These are phyloP conservation scores for Drosophila putrida DNA, from an alignment of 2,888 invertebrate genomes.

Conservation along the genomic window DNA sequence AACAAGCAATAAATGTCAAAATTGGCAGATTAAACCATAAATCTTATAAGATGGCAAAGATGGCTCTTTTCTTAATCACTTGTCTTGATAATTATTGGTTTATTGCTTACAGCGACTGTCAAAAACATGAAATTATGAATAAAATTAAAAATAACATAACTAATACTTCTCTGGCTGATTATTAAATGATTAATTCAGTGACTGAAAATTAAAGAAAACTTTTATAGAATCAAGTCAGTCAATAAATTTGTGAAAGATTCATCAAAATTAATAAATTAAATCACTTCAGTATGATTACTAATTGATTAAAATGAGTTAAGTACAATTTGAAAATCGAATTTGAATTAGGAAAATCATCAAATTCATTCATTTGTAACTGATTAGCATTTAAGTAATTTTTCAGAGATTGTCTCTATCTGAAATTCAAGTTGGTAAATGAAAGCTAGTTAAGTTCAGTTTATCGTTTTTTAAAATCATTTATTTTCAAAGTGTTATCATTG, in stretches of 20 bases:
- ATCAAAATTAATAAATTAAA: too few species aligned
- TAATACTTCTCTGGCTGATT: neutral
- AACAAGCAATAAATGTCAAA: conserved; percentile 20
- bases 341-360: too few species aligned
- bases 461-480: neutral
- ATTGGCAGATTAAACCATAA: neutral
- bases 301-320: too few species aligned
- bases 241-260: neutral
- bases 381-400: too few species aligned
- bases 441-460: neutral
- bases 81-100: neutral
- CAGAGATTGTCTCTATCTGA: too few species aligned
- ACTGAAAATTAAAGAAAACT: neutral
- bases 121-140: neutral
- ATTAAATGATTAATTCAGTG: neutral
- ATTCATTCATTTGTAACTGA: too few species aligned
- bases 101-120: neutral
- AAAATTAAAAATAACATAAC: neutral
- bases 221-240: too few species aligned
- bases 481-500: neutral
- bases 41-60: neutral
- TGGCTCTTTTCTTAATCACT: neutral
- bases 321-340: too few species aligned
- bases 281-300: too few species aligned
- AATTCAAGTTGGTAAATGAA: neutral